These are phyloP conservation scores for Xestia ashworthii DNA, from an alignment of 2,888 invertebrate genomes.

Conservation along the genomic window DNA sequence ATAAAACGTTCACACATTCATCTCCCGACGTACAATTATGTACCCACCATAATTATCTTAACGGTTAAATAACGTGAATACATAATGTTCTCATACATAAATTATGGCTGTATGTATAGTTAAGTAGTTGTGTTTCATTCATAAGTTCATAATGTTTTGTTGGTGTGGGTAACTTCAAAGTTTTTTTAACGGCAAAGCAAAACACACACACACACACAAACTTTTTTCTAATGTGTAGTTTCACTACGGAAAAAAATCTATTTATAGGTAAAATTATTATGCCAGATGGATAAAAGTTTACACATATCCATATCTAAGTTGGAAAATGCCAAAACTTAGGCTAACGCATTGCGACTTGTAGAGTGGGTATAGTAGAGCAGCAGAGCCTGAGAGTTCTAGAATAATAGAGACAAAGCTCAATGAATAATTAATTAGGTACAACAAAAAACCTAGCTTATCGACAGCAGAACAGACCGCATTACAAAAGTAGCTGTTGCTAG, in stretches of 20 bases:
- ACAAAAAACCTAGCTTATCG: background rate
- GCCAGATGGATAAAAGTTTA: background rate
- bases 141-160: constrained; percentile 34
- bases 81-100: background rate
- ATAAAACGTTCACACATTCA: constrained; percentile 14
- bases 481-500: background rate
- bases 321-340: background rate
- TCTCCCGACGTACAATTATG: constrained; percentile 19
- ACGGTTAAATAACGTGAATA: constrained; percentile 24
- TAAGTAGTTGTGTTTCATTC: constrained; percentile 32
- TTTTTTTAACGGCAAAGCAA: background rate
- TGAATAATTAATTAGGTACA: background rate
- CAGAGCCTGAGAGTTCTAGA: background rate
- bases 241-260: background rate
- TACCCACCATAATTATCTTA: constrained; percentile 19
- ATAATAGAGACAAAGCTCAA: background rate
- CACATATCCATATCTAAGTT: no score
- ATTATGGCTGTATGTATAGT: background rate
- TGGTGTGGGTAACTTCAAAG: constrained; percentile 7
- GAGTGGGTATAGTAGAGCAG: background rate
- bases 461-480: background rate
- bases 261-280: background rate
- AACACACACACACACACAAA: no score
- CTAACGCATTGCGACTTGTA: background rate
- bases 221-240: background rate